Evolutionary conservation across 2,113 vertebrate species (phyloP).

Genomic region (Platichthys stellatus): DNA sequence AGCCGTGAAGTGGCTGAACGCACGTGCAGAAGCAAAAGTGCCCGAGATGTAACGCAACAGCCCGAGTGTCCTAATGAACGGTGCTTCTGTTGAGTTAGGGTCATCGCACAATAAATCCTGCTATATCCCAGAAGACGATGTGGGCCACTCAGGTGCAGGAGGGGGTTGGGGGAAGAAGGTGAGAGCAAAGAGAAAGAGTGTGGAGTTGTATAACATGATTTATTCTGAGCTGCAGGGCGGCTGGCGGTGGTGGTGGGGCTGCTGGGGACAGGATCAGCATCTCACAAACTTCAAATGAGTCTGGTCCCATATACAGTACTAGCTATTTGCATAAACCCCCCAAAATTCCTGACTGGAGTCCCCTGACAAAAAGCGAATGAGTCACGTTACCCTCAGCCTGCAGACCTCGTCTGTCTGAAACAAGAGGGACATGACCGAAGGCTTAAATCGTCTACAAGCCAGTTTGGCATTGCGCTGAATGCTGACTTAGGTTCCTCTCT

Average conservation of each 20-base stretch:
- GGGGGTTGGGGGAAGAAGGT: too few relatives aligned
- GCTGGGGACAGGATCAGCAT: conserved; percentile 31
- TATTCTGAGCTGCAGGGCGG: conserved; percentile 38
- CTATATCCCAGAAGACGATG: conserved; percentile 11
- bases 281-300: conserved; percentile 53
- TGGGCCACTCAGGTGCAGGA: conserved; percentile 28
- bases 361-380: conserved; percentile 43
- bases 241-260: neutral
- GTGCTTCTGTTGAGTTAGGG: neutral
- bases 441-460: conserved; percentile 10
- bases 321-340: conserved; percentile 54
- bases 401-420: neutral
- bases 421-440: neutral
- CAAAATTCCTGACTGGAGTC: conserved; percentile 29
- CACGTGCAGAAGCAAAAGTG: neutral
- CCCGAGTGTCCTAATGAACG: neutral
- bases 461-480: conserved; percentile 38
- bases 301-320: conserved; percentile 11
- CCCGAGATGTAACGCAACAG: neutral
- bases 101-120: conserved; percentile 6
- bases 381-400: conserved; percentile 46
- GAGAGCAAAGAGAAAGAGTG: conserved; percentile 14
- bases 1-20: neutral
- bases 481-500: conserved; percentile 33
- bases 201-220: conserved; percentile 64